Percentiles rank a stretch among this genome's conserved stretches.
These are phyloP conservation scores for Poeciliopsis presidionis DNA, from an alignment of 2,797 vertebrate genomes.

Conservation along the genomic window DNA sequence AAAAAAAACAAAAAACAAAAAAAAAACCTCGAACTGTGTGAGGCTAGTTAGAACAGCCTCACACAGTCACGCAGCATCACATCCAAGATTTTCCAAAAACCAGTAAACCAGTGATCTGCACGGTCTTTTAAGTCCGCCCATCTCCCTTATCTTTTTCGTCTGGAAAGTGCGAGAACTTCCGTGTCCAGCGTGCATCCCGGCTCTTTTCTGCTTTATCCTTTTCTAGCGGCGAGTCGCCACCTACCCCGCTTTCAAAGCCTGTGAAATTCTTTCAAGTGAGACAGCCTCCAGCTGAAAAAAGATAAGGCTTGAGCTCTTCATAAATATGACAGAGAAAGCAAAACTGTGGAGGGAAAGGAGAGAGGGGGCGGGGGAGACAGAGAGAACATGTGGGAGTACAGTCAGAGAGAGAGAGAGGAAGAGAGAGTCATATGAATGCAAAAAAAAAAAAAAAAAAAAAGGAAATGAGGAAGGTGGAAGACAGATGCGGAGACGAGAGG, in stretches of 20 bases:
- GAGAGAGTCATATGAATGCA: conserved; percentile 28
- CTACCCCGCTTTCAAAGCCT: conserved; percentile 74
- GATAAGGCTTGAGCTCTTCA: conserved; percentile 78
- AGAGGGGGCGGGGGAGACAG: conserved; percentile 13
- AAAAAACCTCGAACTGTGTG: conserved; percentile 15
- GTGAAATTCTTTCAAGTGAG: conserved; percentile 78
- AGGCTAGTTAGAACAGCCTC: conserved; percentile 14
- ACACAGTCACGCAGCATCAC: conserved; percentile 20
- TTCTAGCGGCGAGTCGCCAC: conserved; percentile 61
- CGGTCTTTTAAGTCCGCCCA: conserved; percentile 16
- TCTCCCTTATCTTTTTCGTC: conserved; percentile 5
- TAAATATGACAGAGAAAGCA: conserved; percentile 76
- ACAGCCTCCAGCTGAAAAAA: conserved; percentile 76
- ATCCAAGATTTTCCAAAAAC: conserved; percentile 7
- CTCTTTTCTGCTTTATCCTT: conserved; percentile 52
- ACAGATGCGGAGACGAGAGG: conserved; percentile 46
- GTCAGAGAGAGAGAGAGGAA: conserved; percentile 12
- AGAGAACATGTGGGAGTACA: conserved; percentile 24
- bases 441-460: conserved; percentile 23
- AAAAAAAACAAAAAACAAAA: too few species aligned
- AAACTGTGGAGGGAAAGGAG: conserved; percentile 49
- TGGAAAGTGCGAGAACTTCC: conserved; percentile 53
- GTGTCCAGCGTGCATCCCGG: conserved; percentile 58
- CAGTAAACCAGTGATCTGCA: conserved; percentile 36
- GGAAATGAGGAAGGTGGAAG: conserved; percentile 46